Conservation (phyloP, 2,888 invertebrate genomes). For the Limnephilus auricula region DNA sequence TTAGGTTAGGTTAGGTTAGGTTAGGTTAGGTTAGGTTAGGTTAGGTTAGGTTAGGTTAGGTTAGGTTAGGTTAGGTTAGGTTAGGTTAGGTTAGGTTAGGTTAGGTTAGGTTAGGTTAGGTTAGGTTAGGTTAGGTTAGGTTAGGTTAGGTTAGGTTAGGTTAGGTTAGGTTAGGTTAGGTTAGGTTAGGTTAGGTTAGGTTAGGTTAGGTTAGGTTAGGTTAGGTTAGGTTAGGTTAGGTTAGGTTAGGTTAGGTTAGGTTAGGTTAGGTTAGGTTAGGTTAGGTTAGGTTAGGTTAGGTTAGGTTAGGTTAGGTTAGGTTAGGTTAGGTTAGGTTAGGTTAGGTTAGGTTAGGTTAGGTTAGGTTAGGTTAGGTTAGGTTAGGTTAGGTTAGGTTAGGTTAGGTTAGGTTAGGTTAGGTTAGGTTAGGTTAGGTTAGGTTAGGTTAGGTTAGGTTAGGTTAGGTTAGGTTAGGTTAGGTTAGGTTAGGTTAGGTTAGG, state of each 20-base stretch:
- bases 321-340: slow-evolving; percentile 56
- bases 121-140: too few species aligned
- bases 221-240: too few species aligned
- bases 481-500: slow-evolving; percentile 57
- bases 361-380: slow-evolving; percentile 55
- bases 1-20: slow-evolving; percentile 56
- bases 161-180: slow-evolving; percentile 56
- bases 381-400: slow-evolving; percentile 56
- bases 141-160: too few species aligned
- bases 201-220: slow-evolving; percentile 56
- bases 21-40: slow-evolving; percentile 54
- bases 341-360: slow-evolving; percentile 55
- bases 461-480: slow-evolving; percentile 62
- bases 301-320: slow-evolving; percentile 56
- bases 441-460: slow-evolving; percentile 49
- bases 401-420: slow-evolving; percentile 56
- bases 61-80: slow-evolving; percentile 56
- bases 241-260: slow-evolving; percentile 54
- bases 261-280: slow-evolving; percentile 56
- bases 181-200: slow-evolving; percentile 56
- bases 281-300: slow-evolving; percentile 54
- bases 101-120: too few species aligned
- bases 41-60: slow-evolving; percentile 55
- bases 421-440: slow-evolving; percentile 46
- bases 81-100: slow-evolving; percentile 56